phyloP scores from a whole-genome alignment of 1,140 invertebrate genomes.

The Anoplolepis gracilipes region DNA sequence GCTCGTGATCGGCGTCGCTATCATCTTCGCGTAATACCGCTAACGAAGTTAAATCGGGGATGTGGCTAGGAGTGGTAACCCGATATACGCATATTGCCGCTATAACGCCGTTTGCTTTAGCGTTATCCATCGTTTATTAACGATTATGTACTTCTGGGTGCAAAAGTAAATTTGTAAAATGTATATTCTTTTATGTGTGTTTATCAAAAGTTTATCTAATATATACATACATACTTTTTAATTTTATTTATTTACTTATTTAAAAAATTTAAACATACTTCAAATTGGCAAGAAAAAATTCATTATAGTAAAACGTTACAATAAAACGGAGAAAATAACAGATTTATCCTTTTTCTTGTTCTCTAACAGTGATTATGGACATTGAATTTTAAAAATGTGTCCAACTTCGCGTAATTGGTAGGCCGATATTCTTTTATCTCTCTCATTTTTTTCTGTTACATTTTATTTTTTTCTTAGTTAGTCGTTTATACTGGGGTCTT shows the following conservation, averaged over 20 bases:
- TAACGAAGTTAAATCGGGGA: conserved; percentile 55
- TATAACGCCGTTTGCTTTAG: not conserved
- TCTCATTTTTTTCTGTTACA: not conserved
- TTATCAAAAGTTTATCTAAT: too few relatives aligned
- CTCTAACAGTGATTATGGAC: not conserved
- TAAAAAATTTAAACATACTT: too few relatives aligned
- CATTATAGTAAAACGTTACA: not conserved
- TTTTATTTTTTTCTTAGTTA: conserved; percentile 20
- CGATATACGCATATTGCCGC: conserved; percentile 22
- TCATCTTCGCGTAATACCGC: conserved; percentile 58
- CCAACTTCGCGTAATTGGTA: conserved; percentile 16
- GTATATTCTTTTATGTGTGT: not conserved
- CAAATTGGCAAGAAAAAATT: too few relatives aligned
- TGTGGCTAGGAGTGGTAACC: conserved; percentile 33
- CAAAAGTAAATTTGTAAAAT: not conserved
- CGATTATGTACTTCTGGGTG: not conserved
- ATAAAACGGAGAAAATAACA: not conserved
- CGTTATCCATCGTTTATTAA: conserved; percentile 7
- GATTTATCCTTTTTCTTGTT: not conserved
- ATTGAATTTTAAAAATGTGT: not conserved
- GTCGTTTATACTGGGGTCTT: conserved; percentile 22
- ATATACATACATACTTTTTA: not conserved
- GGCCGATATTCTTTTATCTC: conserved; percentile 6
- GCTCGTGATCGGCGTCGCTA: conserved; percentile 56
- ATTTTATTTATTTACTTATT: too few relatives aligned